Base-by-base conservation (phyloP, 2,888 invertebrate species). In the Andrena dorsata region DNA sequence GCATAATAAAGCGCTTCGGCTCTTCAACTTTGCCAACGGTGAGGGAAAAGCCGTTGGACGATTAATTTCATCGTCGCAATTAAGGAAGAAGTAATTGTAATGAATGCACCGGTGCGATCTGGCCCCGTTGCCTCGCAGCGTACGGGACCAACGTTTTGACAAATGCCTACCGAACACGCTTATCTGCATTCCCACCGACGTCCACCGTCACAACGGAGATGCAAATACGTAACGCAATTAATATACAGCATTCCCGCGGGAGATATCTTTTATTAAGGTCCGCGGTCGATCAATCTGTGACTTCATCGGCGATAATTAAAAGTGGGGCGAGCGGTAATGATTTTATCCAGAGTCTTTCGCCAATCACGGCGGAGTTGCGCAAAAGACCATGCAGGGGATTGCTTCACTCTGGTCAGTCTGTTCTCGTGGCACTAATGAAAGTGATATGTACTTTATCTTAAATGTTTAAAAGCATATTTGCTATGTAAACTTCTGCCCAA, bases 11-110 rank as follows among this genome's bases (percentile, higher is more conserved):
- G 47, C 64, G 41, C 49, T 53, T 68, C n/a, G 13, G 56, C 49
- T 65, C 32, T 56, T 26, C 51, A 23, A 49, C 26, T 28, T 63
- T 8, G 71, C 83, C 72, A 49, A 26, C 58, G 73, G 64, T 26
- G 58, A 49, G 47, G 47, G 66, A 78, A 75, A 73, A 75, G 30
- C 10, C 69, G 32, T 32, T 5, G 6, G 49, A 73, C 82, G 75
- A 90, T 90, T 89, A 90, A 90, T 90, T 89, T 86, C 73, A 78
- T 86, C 81, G 80, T 77, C 68, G 85, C 88, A 86, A 90, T 90
- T 90, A 89, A 86, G 80, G 81, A 72, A 70, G 85, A 85, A 85
- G 85, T 88, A 88, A 90, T 88, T 86, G 85, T 87, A 90, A 90
- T 83, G 86, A 85, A 85, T 83, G 87, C 84, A 73, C 66, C 63